A percentile compares a stretch with the other conserved stretches of the same genome.
Evolutionary conservation across 2,797 vertebrate species (phyloP).

Genomic region (Platyrinchus mystaceus): DNA sequence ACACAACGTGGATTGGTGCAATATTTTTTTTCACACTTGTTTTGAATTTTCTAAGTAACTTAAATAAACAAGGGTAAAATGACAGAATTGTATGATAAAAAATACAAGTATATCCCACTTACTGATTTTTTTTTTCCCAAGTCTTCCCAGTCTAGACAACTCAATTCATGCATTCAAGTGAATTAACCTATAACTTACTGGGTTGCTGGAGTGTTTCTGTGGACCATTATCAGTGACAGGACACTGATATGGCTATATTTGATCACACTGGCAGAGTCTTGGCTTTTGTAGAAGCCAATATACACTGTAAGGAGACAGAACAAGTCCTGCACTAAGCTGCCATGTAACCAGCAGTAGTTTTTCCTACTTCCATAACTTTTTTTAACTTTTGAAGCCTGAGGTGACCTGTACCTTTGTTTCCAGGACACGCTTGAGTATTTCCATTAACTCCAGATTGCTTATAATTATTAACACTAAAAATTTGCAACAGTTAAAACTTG

Average conservation of each 20-base stretch:
- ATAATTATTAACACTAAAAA: neutral
- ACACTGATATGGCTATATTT: neutral
- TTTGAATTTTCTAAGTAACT: conserved; percentile 3
- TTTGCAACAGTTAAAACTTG: neutral
- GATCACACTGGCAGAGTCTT: neutral
- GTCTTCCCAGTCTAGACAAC: neutral
- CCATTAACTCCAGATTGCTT: neutral
- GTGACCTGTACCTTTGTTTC: neutral
- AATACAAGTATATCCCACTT: neutral
- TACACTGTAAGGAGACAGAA: neutral
- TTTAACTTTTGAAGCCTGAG: neutral
- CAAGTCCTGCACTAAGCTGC: neutral
- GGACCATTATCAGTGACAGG: neutral
- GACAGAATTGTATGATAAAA: neutral
- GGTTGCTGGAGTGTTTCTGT: neutral
- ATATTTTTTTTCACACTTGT: neutral
- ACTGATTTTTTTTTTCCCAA: neutral
- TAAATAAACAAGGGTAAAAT: neutral
- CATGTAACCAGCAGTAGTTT: neutral
- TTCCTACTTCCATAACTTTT: neutral
- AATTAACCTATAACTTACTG: neutral
- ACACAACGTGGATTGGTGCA: neutral
- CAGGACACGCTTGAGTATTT: neutral
- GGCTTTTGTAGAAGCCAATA: neutral
- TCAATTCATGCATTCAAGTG: neutral